Conservation (phyloP, 2,888 invertebrate genomes). For the Gasteruption jaculator region DNA sequence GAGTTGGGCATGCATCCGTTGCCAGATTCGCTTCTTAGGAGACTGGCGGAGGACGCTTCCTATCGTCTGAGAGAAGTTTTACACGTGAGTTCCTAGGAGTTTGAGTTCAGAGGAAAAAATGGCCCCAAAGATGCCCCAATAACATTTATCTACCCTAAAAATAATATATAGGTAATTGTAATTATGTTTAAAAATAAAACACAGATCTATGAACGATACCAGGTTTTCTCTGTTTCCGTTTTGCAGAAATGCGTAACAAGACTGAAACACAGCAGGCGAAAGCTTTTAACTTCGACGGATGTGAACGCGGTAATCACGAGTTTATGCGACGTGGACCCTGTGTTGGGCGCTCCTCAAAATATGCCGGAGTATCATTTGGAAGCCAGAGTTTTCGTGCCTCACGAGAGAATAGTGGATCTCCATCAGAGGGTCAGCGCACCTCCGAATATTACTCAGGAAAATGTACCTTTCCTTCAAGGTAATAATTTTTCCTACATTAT, state of each 20-base stretch:
- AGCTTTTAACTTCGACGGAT: constrained; percentile 39
- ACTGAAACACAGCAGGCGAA: constrained; percentile 44
- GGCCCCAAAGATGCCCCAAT: too few species aligned
- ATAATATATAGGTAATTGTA: background rate
- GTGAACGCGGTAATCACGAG: constrained; percentile 46
- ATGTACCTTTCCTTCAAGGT: constrained; percentile 44
- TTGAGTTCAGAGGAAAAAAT: too few species aligned
- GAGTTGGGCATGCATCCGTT: constrained; percentile 46
- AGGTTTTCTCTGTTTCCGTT: constrained; percentile 4
- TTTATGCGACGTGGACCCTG: constrained; percentile 45
- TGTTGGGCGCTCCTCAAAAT: constrained; percentile 42
- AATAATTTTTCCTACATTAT: constrained; percentile 6
- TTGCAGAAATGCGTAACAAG: constrained; percentile 48
- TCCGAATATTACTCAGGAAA: constrained; percentile 36
- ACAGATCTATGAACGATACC: background rate
- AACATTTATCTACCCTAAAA: too few species aligned
- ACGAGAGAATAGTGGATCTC: constrained; percentile 40
- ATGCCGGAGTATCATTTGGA: constrained; percentile 44
- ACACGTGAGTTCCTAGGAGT: constrained; percentile 34
- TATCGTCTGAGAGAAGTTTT: constrained; percentile 47
- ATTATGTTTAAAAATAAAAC: background rate
- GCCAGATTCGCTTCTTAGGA: constrained; percentile 39
- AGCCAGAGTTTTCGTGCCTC: constrained; percentile 45
- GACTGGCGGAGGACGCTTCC: constrained; percentile 47
- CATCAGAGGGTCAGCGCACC: constrained; percentile 38